phyloP scores from a whole-genome alignment of 2,888 invertebrate genomes.

The Drymonia ruficornis region DNA sequence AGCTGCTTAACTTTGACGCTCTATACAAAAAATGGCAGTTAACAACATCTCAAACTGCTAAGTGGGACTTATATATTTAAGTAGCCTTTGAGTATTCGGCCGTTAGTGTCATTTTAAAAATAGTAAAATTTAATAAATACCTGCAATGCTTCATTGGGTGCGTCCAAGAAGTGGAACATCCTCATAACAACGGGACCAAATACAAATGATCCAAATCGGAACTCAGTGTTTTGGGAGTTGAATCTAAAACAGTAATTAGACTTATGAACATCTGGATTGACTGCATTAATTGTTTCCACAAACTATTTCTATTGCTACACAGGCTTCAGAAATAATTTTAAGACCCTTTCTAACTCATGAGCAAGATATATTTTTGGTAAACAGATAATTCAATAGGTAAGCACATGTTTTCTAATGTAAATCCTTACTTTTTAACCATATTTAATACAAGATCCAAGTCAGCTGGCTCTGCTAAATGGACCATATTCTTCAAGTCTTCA shows the following conservation, averaged over 20 bases:
- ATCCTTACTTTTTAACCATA: slow-evolving; percentile 88
- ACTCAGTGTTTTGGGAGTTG: slow-evolving; percentile 87
- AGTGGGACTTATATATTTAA: no score
- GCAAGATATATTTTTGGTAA: no score
- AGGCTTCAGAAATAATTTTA: no score
- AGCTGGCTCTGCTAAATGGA: slow-evolving; percentile 87
- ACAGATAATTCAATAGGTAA: no score
- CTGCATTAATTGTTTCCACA: no score
- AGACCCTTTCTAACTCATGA: no score
- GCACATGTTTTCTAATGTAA: not conserved
- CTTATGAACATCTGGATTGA: not conserved
- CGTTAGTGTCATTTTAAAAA: no score
- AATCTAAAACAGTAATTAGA: slow-evolving; percentile 81
- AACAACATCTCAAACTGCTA: no score
- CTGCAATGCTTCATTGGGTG: slow-evolving; percentile 87
- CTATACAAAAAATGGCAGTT: no score
- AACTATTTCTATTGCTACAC: no score
- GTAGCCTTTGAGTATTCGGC: no score
- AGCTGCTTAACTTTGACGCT: no score
- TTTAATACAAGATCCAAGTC: slow-evolving; percentile 87
- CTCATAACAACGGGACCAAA: slow-evolving; percentile 95
- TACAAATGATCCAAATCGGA: slow-evolving; percentile 91
- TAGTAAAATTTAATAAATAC: slow-evolving; percentile 61
- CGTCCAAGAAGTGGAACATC: slow-evolving; percentile 88
- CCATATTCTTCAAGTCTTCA: slow-evolving; percentile 93